Evolutionary conservation across 2,888 invertebrate species (phyloP).

Genomic region (Ephialtes manifestator): DNA sequence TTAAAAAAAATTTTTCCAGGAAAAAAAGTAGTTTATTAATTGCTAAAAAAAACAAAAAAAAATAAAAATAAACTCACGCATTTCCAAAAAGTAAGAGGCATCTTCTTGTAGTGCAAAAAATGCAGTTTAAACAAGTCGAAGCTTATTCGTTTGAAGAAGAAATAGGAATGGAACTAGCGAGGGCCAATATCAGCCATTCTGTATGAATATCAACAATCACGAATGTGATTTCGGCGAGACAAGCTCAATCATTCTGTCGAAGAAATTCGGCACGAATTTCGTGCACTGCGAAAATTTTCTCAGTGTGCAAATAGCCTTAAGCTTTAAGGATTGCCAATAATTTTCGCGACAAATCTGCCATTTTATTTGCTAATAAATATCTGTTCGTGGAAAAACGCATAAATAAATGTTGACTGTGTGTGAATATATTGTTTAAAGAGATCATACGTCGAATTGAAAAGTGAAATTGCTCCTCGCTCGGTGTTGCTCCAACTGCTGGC

Average conservation of each 20-base stretch:
- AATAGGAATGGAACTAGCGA: constrained; percentile 34
- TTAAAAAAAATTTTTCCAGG: too few relatives aligned
- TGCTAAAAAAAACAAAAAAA: too few relatives aligned
- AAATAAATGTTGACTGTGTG: constrained; percentile 3
- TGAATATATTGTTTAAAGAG: not conserved
- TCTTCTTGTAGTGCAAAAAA: constrained; percentile 18
- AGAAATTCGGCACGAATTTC: constrained; percentile 32
- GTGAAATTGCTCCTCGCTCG: constrained; percentile 19
- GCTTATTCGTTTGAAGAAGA: constrained; percentile 36
- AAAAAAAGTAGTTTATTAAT: too few relatives aligned
- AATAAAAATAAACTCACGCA: too few relatives aligned
- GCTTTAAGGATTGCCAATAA: not conserved
- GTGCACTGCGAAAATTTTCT: constrained; percentile 31
- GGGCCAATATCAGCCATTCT: constrained; percentile 32
- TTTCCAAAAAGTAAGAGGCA: constrained; percentile 59
- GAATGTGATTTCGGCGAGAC: constrained; percentile 46
- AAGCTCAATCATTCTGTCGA: constrained; percentile 49
- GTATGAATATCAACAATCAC: constrained; percentile 55
- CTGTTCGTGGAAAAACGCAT: not conserved
- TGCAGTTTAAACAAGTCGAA: constrained; percentile 1
- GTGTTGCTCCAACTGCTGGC: constrained; percentile 57
- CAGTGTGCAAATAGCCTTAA: not conserved
- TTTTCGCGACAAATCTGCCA: not conserved
- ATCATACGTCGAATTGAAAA: constrained; percentile 4
- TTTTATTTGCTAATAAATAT: not conserved